Percentiles rank a stretch among this genome's conserved stretches.
phyloP scores from a whole-genome alignment of 2,888 invertebrate genomes.

The Troglohyphantes excavatus region DNA sequence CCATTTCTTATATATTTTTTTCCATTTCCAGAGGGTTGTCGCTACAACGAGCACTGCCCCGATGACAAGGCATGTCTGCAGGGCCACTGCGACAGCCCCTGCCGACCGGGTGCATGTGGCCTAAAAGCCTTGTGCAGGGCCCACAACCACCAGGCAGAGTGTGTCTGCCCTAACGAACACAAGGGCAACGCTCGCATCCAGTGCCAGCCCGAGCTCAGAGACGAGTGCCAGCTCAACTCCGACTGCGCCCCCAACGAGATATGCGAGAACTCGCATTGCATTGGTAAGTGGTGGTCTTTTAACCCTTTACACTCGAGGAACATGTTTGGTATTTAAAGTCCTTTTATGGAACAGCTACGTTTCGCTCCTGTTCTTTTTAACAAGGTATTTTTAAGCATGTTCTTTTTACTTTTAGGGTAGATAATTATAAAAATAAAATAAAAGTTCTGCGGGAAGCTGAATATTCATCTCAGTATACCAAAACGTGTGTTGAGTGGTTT shows the following conservation, averaged over 20 bases:
- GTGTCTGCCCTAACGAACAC: constrained; percentile 85
- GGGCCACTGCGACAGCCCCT: constrained; percentile 91
- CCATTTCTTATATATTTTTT: not conserved
- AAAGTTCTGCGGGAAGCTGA: too few species aligned
- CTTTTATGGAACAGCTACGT: too few species aligned
- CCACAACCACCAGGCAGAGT: constrained; percentile 89
- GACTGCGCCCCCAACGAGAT: constrained; percentile 79
- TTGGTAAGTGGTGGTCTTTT: constrained; percentile 76
- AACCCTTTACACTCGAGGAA: too few species aligned
- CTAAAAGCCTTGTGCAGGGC: constrained; percentile 91
- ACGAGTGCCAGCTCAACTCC: constrained; percentile 79
- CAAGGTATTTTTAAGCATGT: too few species aligned
- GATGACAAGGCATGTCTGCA: constrained; percentile 79
- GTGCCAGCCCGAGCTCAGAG: constrained; percentile 85
- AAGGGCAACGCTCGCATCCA: constrained; percentile 90
- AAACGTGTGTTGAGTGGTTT: too few species aligned
- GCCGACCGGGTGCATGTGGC: constrained; percentile 89
- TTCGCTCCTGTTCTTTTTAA: too few species aligned
- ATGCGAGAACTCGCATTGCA: constrained; percentile 80
- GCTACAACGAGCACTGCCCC: constrained; percentile 90
- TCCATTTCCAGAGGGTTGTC: constrained; percentile 78
- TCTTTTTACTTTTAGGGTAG: too few species aligned
- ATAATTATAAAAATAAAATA: too few species aligned
- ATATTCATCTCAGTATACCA: too few species aligned
- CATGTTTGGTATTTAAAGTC: too few species aligned